Evolutionary conservation across 2,888 invertebrate genomes (phyloP), one percentile per base, ranked within the genome.

Genomic region (Mycalesis mineus): DNA sequence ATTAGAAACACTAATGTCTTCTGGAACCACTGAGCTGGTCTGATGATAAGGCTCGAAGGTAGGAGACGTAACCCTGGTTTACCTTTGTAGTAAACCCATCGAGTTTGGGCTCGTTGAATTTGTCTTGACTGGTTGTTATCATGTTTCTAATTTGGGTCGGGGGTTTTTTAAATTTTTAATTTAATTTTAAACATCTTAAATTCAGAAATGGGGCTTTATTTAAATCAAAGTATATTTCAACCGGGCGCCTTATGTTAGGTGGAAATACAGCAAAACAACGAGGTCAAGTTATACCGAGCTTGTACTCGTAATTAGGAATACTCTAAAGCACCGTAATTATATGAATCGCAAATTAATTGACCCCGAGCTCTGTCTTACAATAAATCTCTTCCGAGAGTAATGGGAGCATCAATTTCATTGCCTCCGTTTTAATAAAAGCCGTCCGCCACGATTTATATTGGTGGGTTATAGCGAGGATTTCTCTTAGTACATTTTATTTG

Each of bases 321-420:
- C 36, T 53, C 57, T 50, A 36, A 60, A 60, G 29, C 48, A 17
- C 44, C 52, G 68, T 70, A 68, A 71, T 69, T 69, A 66, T 67
- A 68, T 68, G 68, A 73, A 73, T 71, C 63, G 66, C 61, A 58
- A 67, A 71, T 72, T 72, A 73, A 74, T 74, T 72, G 69, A 72
- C 69, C 71, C 61, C 56, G 22, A 22, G 22, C 22, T 22, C 22
- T 22, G 22, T 22, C 65, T 70, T 66, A 66, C 65, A 64, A 72
- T 74, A 74, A 73, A 74, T 74, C 72, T 72, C 57, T 61, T 59
- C 56, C 50, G 58, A 65, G 68, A 72, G 70, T 70, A 75, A 73
- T 75, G 68, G 66, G 65, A 58, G 66, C 74, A 75, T 75, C 74
- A 73, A 73, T 75, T 73, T 72, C 70, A 69, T 69, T 68, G 70